phyloP scores from a whole-genome alignment of 2,113 vertebrate genomes.

The Xiphophorus maculatus region DNA sequence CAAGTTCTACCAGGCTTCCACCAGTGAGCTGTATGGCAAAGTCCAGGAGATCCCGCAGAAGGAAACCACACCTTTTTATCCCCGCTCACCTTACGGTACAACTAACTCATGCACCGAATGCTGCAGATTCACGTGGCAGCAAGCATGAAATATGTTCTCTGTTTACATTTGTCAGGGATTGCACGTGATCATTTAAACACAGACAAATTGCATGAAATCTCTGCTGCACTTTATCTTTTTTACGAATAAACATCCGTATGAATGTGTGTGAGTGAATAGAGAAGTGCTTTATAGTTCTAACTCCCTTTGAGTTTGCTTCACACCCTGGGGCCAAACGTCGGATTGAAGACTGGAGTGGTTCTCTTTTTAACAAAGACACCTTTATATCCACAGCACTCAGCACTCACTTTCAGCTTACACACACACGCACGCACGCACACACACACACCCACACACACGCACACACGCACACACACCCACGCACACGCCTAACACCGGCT shows the following conservation, averaged over 20 bases:
- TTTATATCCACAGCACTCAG: conserved; percentile 74
- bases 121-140: not conserved
- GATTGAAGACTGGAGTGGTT: conserved; percentile 76
- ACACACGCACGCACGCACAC: conserved; percentile 12
- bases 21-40: conserved; percentile 97
- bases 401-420: conserved; percentile 54
- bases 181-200: conserved; percentile 21
- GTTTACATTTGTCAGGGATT: conserved; percentile 11
- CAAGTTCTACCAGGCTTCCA: conserved; percentile 98
- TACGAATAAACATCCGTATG: not conserved
- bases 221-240: conserved; percentile 28
- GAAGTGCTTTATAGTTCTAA: conserved; percentile 40
- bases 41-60: conserved; percentile 98
- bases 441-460: not conserved
- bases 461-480: not conserved
- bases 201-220: conserved; percentile 27
- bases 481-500: conserved; percentile 2
- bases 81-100: conserved; percentile 96
- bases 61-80: conserved; percentile 98
- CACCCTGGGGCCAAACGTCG: conserved; percentile 66
- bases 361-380: conserved; percentile 79
- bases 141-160: conserved; percentile 2
- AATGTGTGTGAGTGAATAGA: conserved; percentile 21
- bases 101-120: not conserved
- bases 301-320: conserved; percentile 57